Base-by-base conservation (phyloP, 2,113 vertebrate genomes). In the Actenoides hombroni region DNA sequence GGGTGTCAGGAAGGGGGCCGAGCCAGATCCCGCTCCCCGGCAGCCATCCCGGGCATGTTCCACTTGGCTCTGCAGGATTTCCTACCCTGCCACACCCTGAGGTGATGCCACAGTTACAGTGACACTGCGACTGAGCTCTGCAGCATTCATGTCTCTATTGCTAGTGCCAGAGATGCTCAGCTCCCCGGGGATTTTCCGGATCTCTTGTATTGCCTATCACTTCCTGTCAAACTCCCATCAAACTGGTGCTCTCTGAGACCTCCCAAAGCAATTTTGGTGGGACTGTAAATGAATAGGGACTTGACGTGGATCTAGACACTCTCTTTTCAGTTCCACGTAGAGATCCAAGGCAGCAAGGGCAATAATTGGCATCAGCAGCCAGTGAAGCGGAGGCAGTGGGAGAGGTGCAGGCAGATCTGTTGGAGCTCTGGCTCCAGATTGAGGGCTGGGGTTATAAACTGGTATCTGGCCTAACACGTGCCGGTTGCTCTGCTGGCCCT, bases 351-450 rank as follows among this genome's bases (percentile, higher is more conserved):
- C 60, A 64, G 65, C 4, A 4, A 79, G 44, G 53, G 70, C 74
- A 82, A 19, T 69, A 57, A 93, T 61, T 57, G 77, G 11, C 82
- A 31, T 42, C 82, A 33, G 29, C 68, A 26, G 49, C 33, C 0
- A 21, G 18, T 10, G 48, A 46, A 56, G 78, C 59, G 6, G 77
- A 46, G 69, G 54, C 67, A 2, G 46, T 8, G 35, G 77, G 54
- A 94, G 86, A 68, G 64, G 90, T 75, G 83, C 90, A 94, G 95
- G 93, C 95, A 60, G 64, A 88, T 90, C 92, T 39, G 56, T 86
- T 76, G 75, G 71, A 64, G 90, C 85, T 61, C 93, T 96, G 96
- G 95, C 95, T 96, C 96, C 92, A 84, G 86, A 37, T 71, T 51
- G 51, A 61, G 68, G 57, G 57, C 83, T 88, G 57, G 35, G 25